phyloP scores from a whole-genome alignment of 2,797 vertebrate genomes.

The Paedocypris micromegethes region DNA sequence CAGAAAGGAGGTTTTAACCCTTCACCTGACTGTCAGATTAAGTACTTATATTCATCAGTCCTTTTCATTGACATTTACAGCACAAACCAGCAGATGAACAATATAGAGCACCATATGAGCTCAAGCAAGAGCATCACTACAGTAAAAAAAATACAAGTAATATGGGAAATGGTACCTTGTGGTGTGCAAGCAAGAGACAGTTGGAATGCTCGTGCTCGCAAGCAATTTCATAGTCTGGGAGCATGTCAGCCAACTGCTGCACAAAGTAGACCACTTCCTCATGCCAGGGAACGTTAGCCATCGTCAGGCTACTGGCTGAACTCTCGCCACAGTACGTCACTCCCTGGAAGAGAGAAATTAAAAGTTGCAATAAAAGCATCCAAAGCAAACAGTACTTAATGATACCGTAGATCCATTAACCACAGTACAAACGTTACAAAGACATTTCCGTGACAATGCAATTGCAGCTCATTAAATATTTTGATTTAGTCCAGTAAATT shows the following conservation, averaged over 20 bases:
- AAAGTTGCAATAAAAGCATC: no score
- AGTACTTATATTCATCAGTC: constrained; percentile 13
- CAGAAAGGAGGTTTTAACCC: constrained; percentile 9
- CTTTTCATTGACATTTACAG: constrained; percentile 31
- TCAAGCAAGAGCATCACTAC: not conserved
- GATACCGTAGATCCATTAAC: no score
- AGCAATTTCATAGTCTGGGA: constrained; percentile 81
- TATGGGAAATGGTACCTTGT: constrained; percentile 70
- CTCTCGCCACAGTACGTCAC: constrained; percentile 94
- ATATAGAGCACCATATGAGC: no score
- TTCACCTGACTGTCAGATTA: constrained; percentile 13
- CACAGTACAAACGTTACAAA: no score
- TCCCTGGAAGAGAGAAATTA: constrained; percentile 63
- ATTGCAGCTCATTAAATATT: no score
- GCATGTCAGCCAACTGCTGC: constrained; percentile 73
- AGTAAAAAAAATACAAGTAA: not conserved
- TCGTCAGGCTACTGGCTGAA: constrained; percentile 86
- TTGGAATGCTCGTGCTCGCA: constrained; percentile 93
- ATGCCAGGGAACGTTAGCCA: constrained; percentile 96
- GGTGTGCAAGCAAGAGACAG: constrained; percentile 86
- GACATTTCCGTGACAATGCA: no score
- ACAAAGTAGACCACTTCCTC: constrained; percentile 85
- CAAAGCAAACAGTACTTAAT: no score
- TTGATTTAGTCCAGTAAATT: no score
- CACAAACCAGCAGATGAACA: not conserved